Evolutionary conservation across 1,140 invertebrate genomes (phyloP), one percentile per base, ranked within the genome.

Genomic region (Neocloeon triangulifer): DNA sequence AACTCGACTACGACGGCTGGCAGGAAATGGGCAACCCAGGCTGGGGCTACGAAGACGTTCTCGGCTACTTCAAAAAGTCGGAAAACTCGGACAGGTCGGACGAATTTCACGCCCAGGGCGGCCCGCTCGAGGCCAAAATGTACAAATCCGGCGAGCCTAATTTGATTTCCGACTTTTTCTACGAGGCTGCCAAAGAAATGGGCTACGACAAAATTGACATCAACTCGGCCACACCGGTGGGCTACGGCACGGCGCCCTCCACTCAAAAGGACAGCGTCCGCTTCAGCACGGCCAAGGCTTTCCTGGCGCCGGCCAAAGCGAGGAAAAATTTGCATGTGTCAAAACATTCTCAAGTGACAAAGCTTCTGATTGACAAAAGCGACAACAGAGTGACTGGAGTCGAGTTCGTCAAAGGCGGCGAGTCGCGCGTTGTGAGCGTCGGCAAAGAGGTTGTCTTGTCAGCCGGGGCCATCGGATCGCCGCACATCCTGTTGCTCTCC

Each of bases 341-440:
- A 17, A 74, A 66, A 1, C 59, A 73, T 33, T 62, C 77, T 0
- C 61, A 71, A 28, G 76, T 69, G 0, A 74, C 63, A 0, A 66
- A 64, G 43, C 46, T 88, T 3, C 45, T 82, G 1, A 75, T 88
- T 40, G 69, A 88, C 2, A 78, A 75, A 45, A 49, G 49, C 25
- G 76, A 49, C n/a, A 57, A 56, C 25, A 41, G 48, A 30, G 63
- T 61, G 5, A 40, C 55, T 20, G 62, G 56, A 8, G 44, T 65
- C 10, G 50, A 61, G 35, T 56, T 58, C 39, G 39, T 52, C 19
- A 43, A 50, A 16, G 38, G 48, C 15, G 43, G 41, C 25, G 38
- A 38, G 33, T 49, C 38, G 4, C 39, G 43, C 30, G 41, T 43
- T n/a, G 49, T 51, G 2, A 38, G 42, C 13, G 56, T 52, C 5